Evolutionary conservation across 2,797 vertebrate genomes (phyloP).

Genomic region (Bradypodion ventrale): DNA sequence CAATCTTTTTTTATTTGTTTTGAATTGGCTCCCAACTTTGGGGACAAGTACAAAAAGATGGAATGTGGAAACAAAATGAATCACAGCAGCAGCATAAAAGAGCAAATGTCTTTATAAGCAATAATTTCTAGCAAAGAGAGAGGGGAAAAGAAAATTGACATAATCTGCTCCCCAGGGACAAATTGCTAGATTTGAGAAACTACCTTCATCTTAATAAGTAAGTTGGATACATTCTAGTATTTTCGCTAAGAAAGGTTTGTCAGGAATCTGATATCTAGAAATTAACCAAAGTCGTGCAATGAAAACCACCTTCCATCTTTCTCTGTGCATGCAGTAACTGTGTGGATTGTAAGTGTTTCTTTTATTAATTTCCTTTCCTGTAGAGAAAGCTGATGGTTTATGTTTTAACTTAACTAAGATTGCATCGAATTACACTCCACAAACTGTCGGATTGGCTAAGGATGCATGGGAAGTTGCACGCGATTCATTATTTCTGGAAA

Average conservation of each 20-base stretch:
- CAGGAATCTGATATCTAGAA: constrained; percentile 46
- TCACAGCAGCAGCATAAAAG: background rate
- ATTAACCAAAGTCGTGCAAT: constrained; percentile 33
- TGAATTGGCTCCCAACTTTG: constrained; percentile 64
- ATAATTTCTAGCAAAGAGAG: constrained; percentile 42
- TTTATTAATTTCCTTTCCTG: constrained; percentile 85
- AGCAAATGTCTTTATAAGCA: constrained; percentile 37
- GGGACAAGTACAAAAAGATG: constrained; percentile 69
- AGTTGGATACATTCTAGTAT: constrained; percentile 42
- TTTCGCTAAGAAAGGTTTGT: constrained; percentile 40
- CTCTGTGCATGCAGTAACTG: constrained; percentile 83
- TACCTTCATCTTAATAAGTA: constrained; percentile 42
- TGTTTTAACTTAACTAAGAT: constrained; percentile 96
- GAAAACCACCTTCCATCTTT: constrained; percentile 81
- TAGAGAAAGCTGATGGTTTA: constrained; percentile 98
- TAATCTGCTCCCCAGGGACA: constrained; percentile 21
- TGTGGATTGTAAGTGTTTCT: constrained; percentile 84
- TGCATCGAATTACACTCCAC: constrained; percentile 92
- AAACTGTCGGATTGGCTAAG: constrained; percentile 96
- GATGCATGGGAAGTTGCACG: constrained; percentile 97
- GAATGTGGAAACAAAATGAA: constrained; percentile 73
- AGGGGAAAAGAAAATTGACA: constrained; percentile 54
- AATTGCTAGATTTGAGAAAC: constrained; percentile 58
- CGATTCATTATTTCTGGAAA: constrained; percentile 85
- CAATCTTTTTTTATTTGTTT: constrained; percentile 65